phyloP scores from a whole-genome alignment of 1,140 invertebrate genomes.

The Drosophila willistoni region DNA sequence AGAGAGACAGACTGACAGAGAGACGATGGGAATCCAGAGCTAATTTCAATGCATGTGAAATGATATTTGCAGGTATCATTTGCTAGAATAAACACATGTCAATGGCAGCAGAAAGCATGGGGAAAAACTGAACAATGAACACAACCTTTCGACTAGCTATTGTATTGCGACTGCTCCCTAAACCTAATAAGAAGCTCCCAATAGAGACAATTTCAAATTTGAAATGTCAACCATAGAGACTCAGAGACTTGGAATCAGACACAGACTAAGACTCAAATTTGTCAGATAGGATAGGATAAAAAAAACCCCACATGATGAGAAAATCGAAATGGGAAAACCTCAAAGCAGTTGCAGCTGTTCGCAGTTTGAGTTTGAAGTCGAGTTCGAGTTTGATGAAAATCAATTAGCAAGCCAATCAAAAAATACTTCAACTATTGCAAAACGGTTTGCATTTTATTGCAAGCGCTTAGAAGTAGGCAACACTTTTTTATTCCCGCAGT shows the following conservation, averaged over 20 bases:
- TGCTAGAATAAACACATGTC: constrained; percentile 13
- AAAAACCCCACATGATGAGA: background rate
- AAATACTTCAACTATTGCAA: constrained; percentile 57
- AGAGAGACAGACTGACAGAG: background rate
- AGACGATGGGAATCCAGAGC: constrained; percentile 18
- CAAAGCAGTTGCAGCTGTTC: background rate
- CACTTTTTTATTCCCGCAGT: constrained; percentile 12
- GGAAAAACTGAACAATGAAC: background rate
- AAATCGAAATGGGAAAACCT: constrained; percentile 2
- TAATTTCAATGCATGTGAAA: constrained; percentile 44
- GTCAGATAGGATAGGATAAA: background rate
- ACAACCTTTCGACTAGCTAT: background rate
- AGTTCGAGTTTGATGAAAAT: constrained; percentile 41
- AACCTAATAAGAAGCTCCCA: constrained; percentile 11
- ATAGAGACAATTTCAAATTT: constrained; percentile 1
- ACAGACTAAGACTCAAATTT: background rate
- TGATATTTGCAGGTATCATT: constrained; percentile 17
- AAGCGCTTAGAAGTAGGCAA: constrained; percentile 41
- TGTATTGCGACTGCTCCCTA: background rate
- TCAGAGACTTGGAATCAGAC: too few species aligned
- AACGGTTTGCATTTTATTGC: constrained; percentile 49
- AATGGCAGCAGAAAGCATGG: constrained; percentile 3
- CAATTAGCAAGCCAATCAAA: constrained; percentile 58
- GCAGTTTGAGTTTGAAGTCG: background rate
- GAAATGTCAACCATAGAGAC: background rate